These are phyloP conservation scores for Pararge aegeria DNA, from an alignment of 1,140 invertebrate genomes.

Conservation along the genomic window DNA sequence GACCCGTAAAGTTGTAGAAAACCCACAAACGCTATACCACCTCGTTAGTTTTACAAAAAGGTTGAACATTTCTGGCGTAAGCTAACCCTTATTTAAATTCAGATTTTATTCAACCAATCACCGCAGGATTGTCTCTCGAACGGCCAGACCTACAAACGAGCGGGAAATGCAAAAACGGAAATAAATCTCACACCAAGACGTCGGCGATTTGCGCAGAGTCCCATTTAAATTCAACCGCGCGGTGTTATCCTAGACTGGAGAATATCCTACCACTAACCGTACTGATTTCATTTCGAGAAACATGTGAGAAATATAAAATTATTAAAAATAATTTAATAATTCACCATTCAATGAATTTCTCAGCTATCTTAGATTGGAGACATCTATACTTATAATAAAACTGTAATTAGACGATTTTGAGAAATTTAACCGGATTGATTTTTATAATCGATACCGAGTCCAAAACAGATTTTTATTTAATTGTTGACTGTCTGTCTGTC, in stretches of 20 bases:
- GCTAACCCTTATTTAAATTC: constrained; percentile 32
- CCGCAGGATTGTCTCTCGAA: constrained; percentile 28
- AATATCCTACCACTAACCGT: neutral
- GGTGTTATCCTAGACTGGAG: constrained; percentile 41
- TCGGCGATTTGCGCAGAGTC: constrained; percentile 39
- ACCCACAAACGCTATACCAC: neutral
- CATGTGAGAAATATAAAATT: constrained; percentile 8
- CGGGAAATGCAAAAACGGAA: constrained; percentile 60
- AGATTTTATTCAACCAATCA: constrained; percentile 36
- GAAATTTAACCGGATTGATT: too few relatives aligned
- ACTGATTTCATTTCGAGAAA: constrained; percentile 14
- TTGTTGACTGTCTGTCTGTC: too few relatives aligned
- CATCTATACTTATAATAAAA: too few relatives aligned
- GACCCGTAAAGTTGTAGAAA: neutral
- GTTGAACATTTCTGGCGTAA: constrained; percentile 4
- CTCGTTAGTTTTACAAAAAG: constrained; percentile 5
- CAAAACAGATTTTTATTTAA: too few relatives aligned
- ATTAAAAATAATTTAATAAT: too few relatives aligned
- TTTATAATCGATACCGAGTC: too few relatives aligned
- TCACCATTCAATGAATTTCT: too few relatives aligned
- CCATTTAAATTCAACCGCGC: constrained; percentile 56
- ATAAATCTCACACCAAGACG: constrained; percentile 61
- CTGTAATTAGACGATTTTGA: too few relatives aligned
- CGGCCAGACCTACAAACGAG: constrained; percentile 41
- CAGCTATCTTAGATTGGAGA: too few relatives aligned